Evolutionary conservation across 2,888 invertebrate genomes (phyloP).

Genomic region (Brachylomia viminalis): DNA sequence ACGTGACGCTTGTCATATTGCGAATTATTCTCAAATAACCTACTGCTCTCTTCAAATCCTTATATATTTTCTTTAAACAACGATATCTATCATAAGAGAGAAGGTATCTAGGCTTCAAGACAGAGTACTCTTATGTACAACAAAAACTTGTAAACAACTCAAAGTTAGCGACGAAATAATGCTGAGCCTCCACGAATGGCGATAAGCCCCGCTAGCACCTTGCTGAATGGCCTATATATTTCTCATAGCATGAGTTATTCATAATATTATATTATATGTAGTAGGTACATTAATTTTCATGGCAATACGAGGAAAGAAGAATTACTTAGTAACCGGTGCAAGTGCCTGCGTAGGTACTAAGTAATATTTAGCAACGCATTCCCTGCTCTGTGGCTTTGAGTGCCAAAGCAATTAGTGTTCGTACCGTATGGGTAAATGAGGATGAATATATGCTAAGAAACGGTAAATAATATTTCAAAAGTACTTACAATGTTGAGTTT

Average conservation of each 20-base stretch:
- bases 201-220: background rate
- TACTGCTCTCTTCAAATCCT: too few relatives aligned
- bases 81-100: too few relatives aligned
- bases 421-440: slow-evolving; percentile 16
- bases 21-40: too few relatives aligned
- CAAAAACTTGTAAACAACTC: too few relatives aligned
- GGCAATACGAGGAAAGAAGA: background rate
- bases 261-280: background rate
- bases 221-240: background rate
- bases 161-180: too few relatives aligned
- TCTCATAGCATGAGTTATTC: background rate
- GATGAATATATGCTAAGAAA: slow-evolving; percentile 5
- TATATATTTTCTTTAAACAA: too few relatives aligned
- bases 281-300: background rate
- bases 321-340: background rate
- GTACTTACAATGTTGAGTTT: background rate
- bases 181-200: too few relatives aligned
- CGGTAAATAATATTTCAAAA: slow-evolving; percentile 15
- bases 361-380: background rate
- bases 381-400: slow-evolving; percentile 22
- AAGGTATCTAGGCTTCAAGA: too few relatives aligned
- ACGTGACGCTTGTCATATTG: too few relatives aligned
- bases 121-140: too few relatives aligned
- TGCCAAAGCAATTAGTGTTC: slow-evolving; percentile 37
- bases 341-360: background rate